These are phyloP conservation scores for Carlito syrichta DNA, from an alignment of 2,113 vertebrate genomes.

Conservation along the genomic window DNA sequence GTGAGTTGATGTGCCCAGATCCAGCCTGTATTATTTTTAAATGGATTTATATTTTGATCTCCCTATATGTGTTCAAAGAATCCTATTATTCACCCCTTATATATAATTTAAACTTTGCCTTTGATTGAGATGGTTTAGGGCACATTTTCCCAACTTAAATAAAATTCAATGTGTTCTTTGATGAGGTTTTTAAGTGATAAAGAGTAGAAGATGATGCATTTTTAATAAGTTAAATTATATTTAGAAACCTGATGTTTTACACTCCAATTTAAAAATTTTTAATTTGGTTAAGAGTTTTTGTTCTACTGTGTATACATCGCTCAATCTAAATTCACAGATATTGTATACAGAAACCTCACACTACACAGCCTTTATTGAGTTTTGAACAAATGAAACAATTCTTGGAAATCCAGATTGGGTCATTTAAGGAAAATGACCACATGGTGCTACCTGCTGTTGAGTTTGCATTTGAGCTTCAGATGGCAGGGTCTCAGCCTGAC, in stretches of 20 bases:
- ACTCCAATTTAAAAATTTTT: background rate
- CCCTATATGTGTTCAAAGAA: background rate
- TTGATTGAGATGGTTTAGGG: background rate
- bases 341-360: too few species aligned
- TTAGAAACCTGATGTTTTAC: background rate
- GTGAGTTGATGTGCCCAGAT: background rate
- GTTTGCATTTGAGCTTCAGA: background rate
- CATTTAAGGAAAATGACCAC: background rate
- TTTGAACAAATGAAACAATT: too few species aligned
- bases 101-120: background rate
- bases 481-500: background rate
- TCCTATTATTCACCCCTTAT: background rate
- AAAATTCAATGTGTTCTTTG: background rate
- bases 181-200: background rate
- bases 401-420: background rate
- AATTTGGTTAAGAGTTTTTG: background rate
- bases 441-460: accelerated
- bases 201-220: background rate
- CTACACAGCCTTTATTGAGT: too few species aligned
- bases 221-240: background rate
- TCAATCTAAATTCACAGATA: background rate
- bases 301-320: background rate
- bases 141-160: accelerated
- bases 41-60: background rate
- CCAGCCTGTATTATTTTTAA: background rate